phyloP scores from a whole-genome alignment of 2,113 vertebrate species.

The Arothron firmamentum region DNA sequence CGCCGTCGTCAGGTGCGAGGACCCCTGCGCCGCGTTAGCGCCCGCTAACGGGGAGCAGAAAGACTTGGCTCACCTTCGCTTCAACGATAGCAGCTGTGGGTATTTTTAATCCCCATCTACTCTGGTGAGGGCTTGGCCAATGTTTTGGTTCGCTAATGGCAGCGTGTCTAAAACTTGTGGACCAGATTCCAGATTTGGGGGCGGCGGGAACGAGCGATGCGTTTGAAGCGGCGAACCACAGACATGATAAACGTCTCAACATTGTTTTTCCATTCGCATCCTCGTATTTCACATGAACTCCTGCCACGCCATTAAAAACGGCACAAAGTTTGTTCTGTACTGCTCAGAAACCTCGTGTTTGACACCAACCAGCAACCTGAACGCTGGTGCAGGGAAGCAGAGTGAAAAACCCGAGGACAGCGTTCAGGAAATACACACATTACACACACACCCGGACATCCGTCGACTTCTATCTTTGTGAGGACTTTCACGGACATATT shows the following conservation, averaged over 20 bases:
- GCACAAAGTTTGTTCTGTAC: too few species aligned
- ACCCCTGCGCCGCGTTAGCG: slow-evolving; percentile 37
- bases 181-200: background rate
- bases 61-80: slow-evolving; percentile 9
- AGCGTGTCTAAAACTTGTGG: background rate
- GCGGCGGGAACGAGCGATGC: background rate
- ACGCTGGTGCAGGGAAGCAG: too few species aligned
- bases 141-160: background rate
- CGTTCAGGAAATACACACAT: too few species aligned
- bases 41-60: slow-evolving; percentile 44
- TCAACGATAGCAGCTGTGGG: slow-evolving; percentile 44
- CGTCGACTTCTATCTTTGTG: too few species aligned
- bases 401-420: too few species aligned
- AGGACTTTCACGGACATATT: too few species aligned
- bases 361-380: too few species aligned
- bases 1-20: slow-evolving; percentile 62
- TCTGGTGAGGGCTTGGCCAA: background rate
- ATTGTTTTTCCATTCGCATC: background rate
- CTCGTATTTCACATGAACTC: too few species aligned
- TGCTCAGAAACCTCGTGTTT: too few species aligned
- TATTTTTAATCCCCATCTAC: background rate
- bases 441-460: too few species aligned
- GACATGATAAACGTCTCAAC: too few species aligned
- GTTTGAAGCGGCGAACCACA: background rate
- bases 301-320: too few species aligned